Evolutionary conservation across 2,888 invertebrate species (phyloP).

Genomic region (Coronaproctus castanopsis): DNA sequence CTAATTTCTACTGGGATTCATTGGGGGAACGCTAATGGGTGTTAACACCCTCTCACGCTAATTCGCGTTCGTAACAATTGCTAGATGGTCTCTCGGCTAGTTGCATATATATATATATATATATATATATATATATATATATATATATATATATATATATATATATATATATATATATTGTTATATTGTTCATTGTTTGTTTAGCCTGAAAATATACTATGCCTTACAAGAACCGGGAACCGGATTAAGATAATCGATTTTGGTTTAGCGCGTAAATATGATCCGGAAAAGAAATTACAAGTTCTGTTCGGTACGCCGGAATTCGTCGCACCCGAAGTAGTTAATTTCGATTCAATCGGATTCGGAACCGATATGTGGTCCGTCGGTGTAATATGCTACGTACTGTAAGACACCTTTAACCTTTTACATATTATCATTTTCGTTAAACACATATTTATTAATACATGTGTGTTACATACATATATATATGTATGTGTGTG

Average conservation of each 20-base stretch:
- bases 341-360: slow-evolving; percentile 92
- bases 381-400: slow-evolving; percentile 92
- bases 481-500: no score
- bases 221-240: slow-evolving; percentile 88
- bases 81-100: no score
- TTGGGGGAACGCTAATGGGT: no score
- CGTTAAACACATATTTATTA: neutral
- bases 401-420: slow-evolving; percentile 60
- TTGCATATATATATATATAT: no score
- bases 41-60: no score
- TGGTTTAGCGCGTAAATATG: slow-evolving; percentile 79
- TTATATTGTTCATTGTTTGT: no score
- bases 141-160: no score
- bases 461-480: no score
- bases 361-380: slow-evolving; percentile 98
- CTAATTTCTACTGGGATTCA: no score
- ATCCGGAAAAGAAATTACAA: slow-evolving; percentile 76
- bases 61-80: no score
- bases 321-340: slow-evolving; percentile 96
- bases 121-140: no score
- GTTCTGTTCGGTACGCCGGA: slow-evolving; percentile 95
- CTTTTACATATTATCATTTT: neutral
- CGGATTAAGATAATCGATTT: slow-evolving; percentile 97
- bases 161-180: no score
- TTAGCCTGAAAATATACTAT: slow-evolving; percentile 95